Evolutionary conservation across 53 echinoderm and acorn worm species (phyloP), one percentile per base, ranked within the genome.

Genomic region (Paracentrotus lividus): DNA sequence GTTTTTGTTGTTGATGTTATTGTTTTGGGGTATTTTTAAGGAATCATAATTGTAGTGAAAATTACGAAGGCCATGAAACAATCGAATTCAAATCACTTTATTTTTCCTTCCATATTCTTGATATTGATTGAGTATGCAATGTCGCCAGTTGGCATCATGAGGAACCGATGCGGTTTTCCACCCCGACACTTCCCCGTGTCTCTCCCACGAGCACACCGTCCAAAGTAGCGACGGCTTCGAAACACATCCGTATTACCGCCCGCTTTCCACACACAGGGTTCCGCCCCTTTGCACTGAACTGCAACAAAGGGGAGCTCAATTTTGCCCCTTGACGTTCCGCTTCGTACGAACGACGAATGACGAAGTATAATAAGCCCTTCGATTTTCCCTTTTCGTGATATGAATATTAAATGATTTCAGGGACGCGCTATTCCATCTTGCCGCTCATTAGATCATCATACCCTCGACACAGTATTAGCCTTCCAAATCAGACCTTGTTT

Each of bases 361-460:
- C 60, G 26, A 26, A 6, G n/a, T n/a, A n/a, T 60, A 60, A 61
- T 61, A 10, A 23, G 77, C 77, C 42, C 77, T 42, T 77, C 77
- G 77, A 44, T 52, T 85, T 27, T 85, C 29, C 15, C 42, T 49
- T 52, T 85, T 3, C 85, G 85, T 85, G 85, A 49, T 52, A 85
- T 52, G 85, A 85, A 85, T 85, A 85, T 78, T 78, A 78, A 42
- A 78, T 85, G 49, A 85, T 52, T 85, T 85, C 85, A 85, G 47
- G 47, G 72, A 49, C 85, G 51, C 47, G 51, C 6, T n/a, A 21
- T 72, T 40, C 72, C 20, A 72, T 40, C 72, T 12, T 18, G 38
- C 38, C 40, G 72, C 72, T 72, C 38, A 72, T 40, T 9, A 61
- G 7, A 12, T 58, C 58, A 8, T 4, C 31, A 29, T 8, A 64